phyloP scores from a whole-genome alignment of 2,113 vertebrate species.

The Rana temporaria region DNA sequence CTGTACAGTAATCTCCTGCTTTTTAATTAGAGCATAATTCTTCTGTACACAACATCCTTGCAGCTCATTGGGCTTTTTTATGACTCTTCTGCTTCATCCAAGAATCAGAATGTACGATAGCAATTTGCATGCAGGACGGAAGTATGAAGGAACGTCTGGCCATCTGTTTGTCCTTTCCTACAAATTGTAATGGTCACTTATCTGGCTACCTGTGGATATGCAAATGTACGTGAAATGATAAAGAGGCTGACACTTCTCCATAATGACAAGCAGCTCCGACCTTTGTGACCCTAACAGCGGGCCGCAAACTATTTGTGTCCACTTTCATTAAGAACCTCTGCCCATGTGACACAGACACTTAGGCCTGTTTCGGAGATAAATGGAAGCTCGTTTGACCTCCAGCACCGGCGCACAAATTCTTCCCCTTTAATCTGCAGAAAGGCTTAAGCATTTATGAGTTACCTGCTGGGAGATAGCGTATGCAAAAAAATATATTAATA shows the following conservation, averaged over 20 bases:
- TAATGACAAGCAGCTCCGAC: conserved; percentile 84
- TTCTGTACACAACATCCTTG: too few species aligned
- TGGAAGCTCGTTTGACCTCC: conserved; percentile 82
- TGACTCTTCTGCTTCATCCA: conserved; percentile 47
- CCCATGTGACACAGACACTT: conserved; percentile 80
- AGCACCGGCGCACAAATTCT: conserved; percentile 72
- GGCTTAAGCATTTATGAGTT: conserved; percentile 81
- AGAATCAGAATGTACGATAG: conserved; percentile 64
- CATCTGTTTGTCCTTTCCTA: conserved; percentile 76
- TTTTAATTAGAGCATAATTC: too few species aligned
- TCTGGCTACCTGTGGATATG: conserved; percentile 79
- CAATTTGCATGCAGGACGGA: conserved; percentile 58
- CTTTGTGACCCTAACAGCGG: conserved; percentile 80
- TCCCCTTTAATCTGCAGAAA: conserved; percentile 75
- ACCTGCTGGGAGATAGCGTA: conserved; percentile 82
- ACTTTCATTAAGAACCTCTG: conserved; percentile 85
- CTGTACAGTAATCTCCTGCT: too few species aligned
- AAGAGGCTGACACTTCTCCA: conserved; percentile 76
- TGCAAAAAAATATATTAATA: conserved; percentile 82
- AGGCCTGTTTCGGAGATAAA: conserved; percentile 79
- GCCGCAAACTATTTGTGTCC: conserved; percentile 82
- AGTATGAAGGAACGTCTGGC: conserved; percentile 66
- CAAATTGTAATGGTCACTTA: conserved; percentile 78
- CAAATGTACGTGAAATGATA: conserved; percentile 82
- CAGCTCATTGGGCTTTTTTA: neutral